Base-by-base conservation (phyloP, 2,888 invertebrate species). In the Drosophila antonietae region DNA sequence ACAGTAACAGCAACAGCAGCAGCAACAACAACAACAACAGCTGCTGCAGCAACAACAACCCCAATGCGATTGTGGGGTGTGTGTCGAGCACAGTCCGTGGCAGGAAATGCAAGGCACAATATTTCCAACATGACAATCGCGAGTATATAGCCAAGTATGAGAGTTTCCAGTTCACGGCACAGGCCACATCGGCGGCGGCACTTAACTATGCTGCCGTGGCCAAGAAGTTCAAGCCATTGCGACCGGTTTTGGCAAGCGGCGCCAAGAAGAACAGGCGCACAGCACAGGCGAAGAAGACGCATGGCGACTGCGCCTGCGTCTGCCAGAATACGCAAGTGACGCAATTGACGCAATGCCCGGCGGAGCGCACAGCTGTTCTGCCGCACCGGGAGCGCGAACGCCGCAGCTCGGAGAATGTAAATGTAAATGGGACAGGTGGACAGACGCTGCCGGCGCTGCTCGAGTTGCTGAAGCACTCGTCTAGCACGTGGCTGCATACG, bases 111-210 rank as follows among this genome's bases (percentile, higher is more conserved):
- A 90, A 88, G 69, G 86, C 89, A 28, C 91, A 90, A 64, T 92
- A 92, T 67, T 92, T 91, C 74, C 92, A 92, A 62, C 92, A 92
- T 61, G 92, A 92, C 68, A 92, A 91, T 82, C 92, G 92, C 58
- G 86, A 90, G 62, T 79, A 85, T 62, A 75, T 85, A 65, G 67
- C 89, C 51, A 88, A 88, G 35, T 88, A 83, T 39, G 89, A 89
- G 73, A 85, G 89, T 60, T 78, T 84, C 49, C 86, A 87, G 10
- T 80, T 89, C 18, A 87, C 76, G 57, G 74, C 89, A 7, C 67
- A 82, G 43, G 59, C 70, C 8, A 66, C 81, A 57, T 47, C 80
- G 37, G 68, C 77, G 20, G 84, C 76, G 47, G 83, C 89, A 41
- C 79, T 85, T 47, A 83, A 83, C 69, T 92, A 92, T 75, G 90